Evolutionary conservation across 1,140 invertebrate species (phyloP), one percentile per base, ranked within the genome.

Genomic region (Saccostrea glomerata): DNA sequence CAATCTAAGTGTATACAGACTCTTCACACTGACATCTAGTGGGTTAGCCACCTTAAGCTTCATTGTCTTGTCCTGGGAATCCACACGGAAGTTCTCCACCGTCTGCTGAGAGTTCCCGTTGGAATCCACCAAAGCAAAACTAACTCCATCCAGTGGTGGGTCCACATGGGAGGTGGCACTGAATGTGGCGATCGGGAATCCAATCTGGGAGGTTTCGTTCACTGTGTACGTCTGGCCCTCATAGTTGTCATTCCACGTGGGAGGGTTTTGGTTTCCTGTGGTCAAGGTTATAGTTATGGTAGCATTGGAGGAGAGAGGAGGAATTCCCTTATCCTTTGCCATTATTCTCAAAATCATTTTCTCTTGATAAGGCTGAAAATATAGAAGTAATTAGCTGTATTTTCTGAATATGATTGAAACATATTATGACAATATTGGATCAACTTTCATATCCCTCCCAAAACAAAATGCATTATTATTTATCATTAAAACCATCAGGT

Each of bases 321-420:
- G 90, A 6, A 15, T 88, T 13, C 93, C 93, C 47, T 92, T 89
- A 85, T 93, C 93, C 40, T 93, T 58, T 13, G 92, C 92, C 85
- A 84, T 92, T 4, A 92, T 92, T 60, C 86, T 86, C 40, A 93
- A 86, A 58, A 86, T 86, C 13, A 88, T 85, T 56, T 85, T 36
- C 25, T 85, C 55, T 47, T 86, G 63, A 36, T 82, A 55, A 36
- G 23, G n/a, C 56, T 36, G 70, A 56, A 63, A 82, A 84, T 36
- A 56, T 47, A 47, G 5, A 47, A 47, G 47, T 6, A 7, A 47
- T n/a, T 47, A 9, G 47, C 6, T n/a, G n/a, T n/a, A 47, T 47
- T 47, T 47, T 5, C 9, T 47, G 47, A 47, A 47, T 9, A 47
- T 47, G 47, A 47, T 6, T 47, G 47, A 47, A 47, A 47, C 47